Percentiles rank a stretch among this genome's conserved stretches.
Conservation (phyloP, 2,888 invertebrate genomes). For the Frankliniella intonsa region DNA sequence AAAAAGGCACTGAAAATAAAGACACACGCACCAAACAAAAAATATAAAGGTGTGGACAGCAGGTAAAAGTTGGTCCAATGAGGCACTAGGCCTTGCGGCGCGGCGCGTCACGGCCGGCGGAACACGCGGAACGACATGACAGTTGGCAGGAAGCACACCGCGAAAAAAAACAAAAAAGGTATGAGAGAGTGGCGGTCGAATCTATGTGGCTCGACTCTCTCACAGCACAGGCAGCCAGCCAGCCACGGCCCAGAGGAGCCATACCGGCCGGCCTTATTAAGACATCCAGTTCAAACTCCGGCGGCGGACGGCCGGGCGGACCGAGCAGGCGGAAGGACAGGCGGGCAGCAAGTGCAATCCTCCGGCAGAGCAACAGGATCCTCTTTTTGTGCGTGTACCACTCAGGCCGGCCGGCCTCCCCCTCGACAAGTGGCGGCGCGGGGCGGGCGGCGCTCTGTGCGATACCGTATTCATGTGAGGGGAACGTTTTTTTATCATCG, state of each 20-base stretch:
- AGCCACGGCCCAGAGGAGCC: background rate
- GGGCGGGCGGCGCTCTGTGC: background rate
- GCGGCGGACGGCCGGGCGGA: too few species aligned
- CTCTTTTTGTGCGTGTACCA: background rate
- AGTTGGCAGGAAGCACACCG: conserved; percentile 17
- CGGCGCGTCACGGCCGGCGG: background rate
- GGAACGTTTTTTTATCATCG: background rate
- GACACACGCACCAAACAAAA: background rate
- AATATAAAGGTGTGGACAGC: background rate
- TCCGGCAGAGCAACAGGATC: background rate
- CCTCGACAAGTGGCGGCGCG: conserved; percentile 8
- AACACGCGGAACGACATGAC: background rate
- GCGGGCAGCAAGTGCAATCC: too few species aligned
- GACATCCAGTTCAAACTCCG: background rate
- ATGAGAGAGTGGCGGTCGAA: background rate
- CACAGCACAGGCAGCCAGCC: too few species aligned
- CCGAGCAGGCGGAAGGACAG: background rate
- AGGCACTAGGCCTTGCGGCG: background rate
- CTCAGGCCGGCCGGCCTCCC: background rate
- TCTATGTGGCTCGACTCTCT: too few species aligned
- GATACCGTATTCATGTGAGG: conserved; percentile 18
- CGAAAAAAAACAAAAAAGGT: background rate
- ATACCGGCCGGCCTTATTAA: background rate
- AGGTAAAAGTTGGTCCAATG: background rate
- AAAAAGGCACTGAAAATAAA: too few species aligned